Evolutionary conservation across 2,888 invertebrate genomes (phyloP).

Genomic region (Nemotelus pantherinus): DNA sequence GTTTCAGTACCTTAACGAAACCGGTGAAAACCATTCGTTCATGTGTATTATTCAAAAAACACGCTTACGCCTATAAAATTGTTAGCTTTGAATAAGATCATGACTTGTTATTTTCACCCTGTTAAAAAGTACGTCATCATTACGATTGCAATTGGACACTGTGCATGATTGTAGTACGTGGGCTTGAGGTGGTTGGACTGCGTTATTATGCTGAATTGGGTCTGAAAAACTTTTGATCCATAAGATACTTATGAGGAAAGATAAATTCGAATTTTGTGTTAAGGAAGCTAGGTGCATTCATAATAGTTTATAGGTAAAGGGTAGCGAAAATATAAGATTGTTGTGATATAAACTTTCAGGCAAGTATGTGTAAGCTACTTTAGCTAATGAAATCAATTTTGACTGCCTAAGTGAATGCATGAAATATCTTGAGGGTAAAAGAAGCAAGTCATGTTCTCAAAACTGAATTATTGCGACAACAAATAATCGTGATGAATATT

Average conservation of each 20-base stretch:
- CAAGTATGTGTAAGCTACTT: too few relatives aligned
- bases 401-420: too few relatives aligned
- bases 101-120: constrained; percentile 16
- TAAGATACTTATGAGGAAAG: neutral
- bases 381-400: too few relatives aligned
- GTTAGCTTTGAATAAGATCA: constrained; percentile 28
- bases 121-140: constrained; percentile 14
- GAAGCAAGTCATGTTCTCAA: too few relatives aligned
- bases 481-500: too few relatives aligned
- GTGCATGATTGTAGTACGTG: neutral
- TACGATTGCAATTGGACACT: constrained; percentile 20
- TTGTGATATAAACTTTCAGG: too few relatives aligned
- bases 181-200: neutral
- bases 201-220: neutral
- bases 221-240: neutral
- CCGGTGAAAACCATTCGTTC: neutral
- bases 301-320: too few relatives aligned
- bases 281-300: neutral
- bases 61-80: constrained; percentile 27
- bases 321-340: too few relatives aligned
- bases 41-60: neutral
- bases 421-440: too few relatives aligned
- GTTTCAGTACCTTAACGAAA: too few relatives aligned
- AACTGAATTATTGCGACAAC: too few relatives aligned
- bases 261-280: neutral